Base-by-base conservation (phyloP, 2,888 invertebrate genomes). In the Epirrita christyi region DNA sequence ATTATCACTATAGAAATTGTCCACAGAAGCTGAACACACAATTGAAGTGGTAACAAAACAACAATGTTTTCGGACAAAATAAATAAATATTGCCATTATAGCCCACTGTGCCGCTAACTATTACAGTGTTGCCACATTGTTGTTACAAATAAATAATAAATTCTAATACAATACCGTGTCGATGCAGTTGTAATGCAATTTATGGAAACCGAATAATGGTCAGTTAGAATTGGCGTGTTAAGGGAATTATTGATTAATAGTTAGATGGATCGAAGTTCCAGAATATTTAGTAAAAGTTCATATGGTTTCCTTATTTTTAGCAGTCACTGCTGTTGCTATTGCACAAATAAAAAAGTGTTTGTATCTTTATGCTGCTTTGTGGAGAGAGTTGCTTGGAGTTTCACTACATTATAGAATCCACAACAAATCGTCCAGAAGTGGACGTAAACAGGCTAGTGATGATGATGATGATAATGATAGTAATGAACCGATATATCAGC, bases 141-240 rank as follows among this genome's bases (percentile, higher is more conserved):
- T 67, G 67, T 71, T 73, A 88, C 87, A 91, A 82, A 80, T 82
- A 76, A 71, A 74, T 78, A 86, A 91, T 91, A 92, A 91, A 92
- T 92, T 79, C 72, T 77, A 78, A 74, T 78, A 82, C 80, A 85
- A 84, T 81, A 73, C 73, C 62, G 66, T 80, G 86, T 87, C 86
- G 83, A 82, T 84, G 84, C 84, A 85, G 87, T 88, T 81, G 89
- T 86, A 85, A 83, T 79, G 87, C 88, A 89, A 88, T 90, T 88
- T 86, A 82, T 82, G 76, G 72, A 63, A 71, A 82, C 76, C 68
- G 21, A 21, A 71, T 68, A 75, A 73, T 76, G 63, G 67, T 72
- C 68, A 68, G 57, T 14, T 64, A 72, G 70, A 75, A 78, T 73
- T 66, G 75, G 75, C 73, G 75, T 76, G 76, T 75, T 76, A 68